phyloP scores from a whole-genome alignment of 2,113 vertebrate species.

The Thalassarche chlororhynchos region DNA sequence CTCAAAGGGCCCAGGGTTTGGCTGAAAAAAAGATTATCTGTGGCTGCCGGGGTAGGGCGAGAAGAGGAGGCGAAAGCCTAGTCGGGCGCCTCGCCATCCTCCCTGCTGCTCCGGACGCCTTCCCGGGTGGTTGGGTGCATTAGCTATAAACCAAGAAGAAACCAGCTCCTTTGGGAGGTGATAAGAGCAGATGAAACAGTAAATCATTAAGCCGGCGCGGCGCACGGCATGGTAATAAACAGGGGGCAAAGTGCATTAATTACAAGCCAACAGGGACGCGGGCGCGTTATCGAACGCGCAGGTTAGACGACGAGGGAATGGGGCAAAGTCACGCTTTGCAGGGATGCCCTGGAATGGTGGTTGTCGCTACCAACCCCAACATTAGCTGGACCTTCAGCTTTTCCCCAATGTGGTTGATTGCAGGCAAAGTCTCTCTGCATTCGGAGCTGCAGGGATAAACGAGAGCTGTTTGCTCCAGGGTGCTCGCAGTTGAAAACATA shows the following conservation, averaged over 20 bases:
- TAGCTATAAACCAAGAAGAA: neutral
- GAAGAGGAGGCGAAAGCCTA: neutral
- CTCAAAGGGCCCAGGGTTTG: neutral
- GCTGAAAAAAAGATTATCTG: neutral
- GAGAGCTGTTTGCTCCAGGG: neutral
- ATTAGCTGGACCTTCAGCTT: neutral
- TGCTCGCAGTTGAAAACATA: neutral
- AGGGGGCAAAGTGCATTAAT: neutral
- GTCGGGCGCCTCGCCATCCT: neutral
- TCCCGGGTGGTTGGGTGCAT: neutral
- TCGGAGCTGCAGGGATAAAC: neutral
- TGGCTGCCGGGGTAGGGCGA: neutral
- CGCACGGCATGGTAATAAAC: neutral
- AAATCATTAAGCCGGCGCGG: constrained; percentile 38
- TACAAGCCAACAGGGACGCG: neutral
- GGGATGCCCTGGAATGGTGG: neutral
- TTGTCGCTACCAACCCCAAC: neutral
- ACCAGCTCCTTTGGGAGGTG: neutral
- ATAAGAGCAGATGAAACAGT: neutral
- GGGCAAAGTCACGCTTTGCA: neutral
- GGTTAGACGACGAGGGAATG: neutral
- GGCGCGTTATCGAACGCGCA: accelerated
- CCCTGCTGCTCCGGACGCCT: neutral
- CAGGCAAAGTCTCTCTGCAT: neutral
- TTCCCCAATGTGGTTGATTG: accelerated